phyloP scores from a whole-genome alignment of 53 echinoderm and acorn worm species.

The Hippasteria phrygiana region DNA sequence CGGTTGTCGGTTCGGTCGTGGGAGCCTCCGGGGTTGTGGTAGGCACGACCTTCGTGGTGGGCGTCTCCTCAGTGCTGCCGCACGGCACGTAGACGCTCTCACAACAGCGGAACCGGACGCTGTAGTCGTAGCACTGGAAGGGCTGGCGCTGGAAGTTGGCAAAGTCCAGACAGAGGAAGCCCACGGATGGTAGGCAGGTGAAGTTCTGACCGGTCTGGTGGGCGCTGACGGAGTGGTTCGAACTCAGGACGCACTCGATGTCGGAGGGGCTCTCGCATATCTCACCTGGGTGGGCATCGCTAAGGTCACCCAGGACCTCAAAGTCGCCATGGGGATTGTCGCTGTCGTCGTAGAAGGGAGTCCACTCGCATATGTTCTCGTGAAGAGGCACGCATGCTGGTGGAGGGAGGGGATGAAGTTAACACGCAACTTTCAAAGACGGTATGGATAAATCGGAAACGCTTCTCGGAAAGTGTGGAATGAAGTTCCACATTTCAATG shows the following conservation, averaged over 20 bases:
- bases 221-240: constrained; percentile 24
- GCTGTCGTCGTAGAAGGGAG: constrained; percentile 43
- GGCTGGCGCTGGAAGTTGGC: constrained; percentile 24
- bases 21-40: not conserved
- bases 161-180: constrained; percentile 48
- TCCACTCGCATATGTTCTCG: constrained; percentile 33
- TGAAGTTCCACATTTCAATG: too few relatives aligned
- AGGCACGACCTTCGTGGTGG: not conserved
- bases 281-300: constrained; percentile 22
- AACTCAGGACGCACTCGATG: constrained; percentile 55
- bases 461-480: too few relatives aligned
- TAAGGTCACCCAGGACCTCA: constrained; percentile 45
- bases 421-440: not conserved
- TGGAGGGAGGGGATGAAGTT: not conserved
- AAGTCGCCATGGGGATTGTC: constrained; percentile 54
- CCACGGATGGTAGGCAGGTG: constrained; percentile 9
- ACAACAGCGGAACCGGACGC: constrained; percentile 57
- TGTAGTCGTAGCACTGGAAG: constrained; percentile 56
- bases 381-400: constrained; percentile 42
- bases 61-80: constrained; percentile 22
- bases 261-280: constrained; percentile 32
- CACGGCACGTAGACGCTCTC: constrained; percentile 28
- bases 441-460: too few relatives aligned
- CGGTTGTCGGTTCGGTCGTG: constrained; percentile 10
- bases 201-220: constrained; percentile 45